Conservation (phyloP, 2,113 vertebrate genomes). For the Equus przewalskii region DNA sequence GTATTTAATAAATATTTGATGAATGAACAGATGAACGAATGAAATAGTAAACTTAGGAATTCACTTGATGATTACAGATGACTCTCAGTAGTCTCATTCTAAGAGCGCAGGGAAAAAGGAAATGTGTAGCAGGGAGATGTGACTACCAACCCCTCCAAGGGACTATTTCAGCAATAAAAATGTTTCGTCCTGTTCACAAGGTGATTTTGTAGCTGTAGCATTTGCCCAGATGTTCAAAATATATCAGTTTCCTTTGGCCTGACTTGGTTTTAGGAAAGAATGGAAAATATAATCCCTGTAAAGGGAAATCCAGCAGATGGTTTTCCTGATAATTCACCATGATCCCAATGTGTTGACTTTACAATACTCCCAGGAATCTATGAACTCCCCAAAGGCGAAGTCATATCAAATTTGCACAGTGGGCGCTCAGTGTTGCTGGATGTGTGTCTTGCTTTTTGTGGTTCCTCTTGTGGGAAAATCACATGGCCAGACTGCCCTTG, state of each 20-base stretch:
- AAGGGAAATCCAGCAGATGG: not conserved
- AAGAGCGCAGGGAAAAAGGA: not conserved
- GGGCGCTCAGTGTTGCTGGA: not conserved
- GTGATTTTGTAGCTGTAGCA: not conserved
- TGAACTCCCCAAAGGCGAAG: not conserved
- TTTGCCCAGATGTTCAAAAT: not conserved
- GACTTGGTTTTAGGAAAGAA: slow-evolving; percentile 24
- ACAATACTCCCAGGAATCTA: not conserved
- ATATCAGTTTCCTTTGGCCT: slow-evolving; percentile 7
- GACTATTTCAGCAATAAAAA: not conserved
- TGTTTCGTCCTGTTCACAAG: not conserved
- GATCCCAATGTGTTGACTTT: not conserved
- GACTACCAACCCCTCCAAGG: not conserved
- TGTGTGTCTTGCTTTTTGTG: not conserved
- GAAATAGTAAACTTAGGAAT: not conserved
- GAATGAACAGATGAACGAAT: not conserved
- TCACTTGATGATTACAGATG: not conserved
- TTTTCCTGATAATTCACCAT: not conserved
- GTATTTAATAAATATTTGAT: not conserved
- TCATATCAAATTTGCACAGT: not conserved
- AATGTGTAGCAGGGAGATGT: not conserved
- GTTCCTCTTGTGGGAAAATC: not conserved
- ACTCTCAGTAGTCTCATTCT: not conserved
- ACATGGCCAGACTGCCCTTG: not conserved
- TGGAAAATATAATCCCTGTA: not conserved